Conservation (phyloP, 1,140 invertebrate species). For the Bombyx mandarina region DNA sequence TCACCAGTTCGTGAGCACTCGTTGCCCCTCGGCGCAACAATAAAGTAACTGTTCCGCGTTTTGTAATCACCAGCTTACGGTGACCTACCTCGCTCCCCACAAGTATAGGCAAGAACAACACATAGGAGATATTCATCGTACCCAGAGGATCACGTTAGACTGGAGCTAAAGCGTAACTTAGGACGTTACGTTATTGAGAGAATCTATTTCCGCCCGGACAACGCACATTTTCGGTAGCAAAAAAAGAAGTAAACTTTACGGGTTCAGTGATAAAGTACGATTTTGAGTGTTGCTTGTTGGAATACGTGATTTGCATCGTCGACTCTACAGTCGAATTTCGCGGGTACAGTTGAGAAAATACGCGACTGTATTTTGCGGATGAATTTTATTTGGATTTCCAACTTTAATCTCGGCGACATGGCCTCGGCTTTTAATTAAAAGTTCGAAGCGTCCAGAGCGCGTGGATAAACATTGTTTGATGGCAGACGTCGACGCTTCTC, state of each 20-base stretch:
- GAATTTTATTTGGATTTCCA: conserved; percentile 22
- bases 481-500: background rate
- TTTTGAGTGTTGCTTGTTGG: conserved; percentile 44
- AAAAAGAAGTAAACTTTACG: conserved; percentile 25
- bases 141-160: conserved; percentile 14
- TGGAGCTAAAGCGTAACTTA: conserved; percentile 22
- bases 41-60: too few species aligned
- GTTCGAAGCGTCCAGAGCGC: conserved; percentile 6
- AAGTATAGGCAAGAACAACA: conserved; percentile 6
- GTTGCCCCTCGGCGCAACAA: conserved; percentile 14
- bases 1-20: conserved; percentile 35
- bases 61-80: conserved; percentile 12
- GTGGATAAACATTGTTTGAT: conserved; percentile 1
- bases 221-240: conserved; percentile 16
- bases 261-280: conserved; percentile 23
- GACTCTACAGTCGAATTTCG: conserved; percentile 37
- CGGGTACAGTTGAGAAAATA: conserved; percentile 1
- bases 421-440: conserved; percentile 46
- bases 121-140: conserved; percentile 23
- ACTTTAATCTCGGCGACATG: conserved; percentile 23
- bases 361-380: conserved; percentile 7
- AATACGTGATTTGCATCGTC: conserved; percentile 53
- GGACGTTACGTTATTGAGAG: conserved; percentile 42
- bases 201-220: conserved; percentile 53
- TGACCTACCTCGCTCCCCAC: conserved; percentile 23